Evolutionary conservation across 2,888 invertebrate genomes (phyloP).

Genomic region (Aquatica leii): DNA sequence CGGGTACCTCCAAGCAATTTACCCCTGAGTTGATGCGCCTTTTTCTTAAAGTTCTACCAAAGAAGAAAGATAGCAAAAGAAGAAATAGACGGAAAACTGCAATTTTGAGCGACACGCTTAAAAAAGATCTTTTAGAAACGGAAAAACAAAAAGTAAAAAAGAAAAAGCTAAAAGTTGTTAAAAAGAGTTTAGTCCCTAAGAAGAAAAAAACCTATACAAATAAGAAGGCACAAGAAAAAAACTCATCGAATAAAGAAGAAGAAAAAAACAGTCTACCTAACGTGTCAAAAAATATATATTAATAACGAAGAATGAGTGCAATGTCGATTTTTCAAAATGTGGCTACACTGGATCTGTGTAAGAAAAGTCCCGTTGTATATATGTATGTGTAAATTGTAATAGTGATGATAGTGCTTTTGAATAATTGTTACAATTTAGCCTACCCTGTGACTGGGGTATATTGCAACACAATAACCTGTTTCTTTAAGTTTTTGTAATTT

Average conservation of each 20-base stretch:
- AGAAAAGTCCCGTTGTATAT: constrained; percentile 32
- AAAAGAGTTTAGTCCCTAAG: constrained; percentile 1
- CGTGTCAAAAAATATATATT: constrained; percentile 5
- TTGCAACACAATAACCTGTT: too few species aligned
- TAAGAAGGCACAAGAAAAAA: constrained; percentile 1
- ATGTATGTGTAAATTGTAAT: constrained; percentile 21
- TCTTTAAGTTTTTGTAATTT: too few species aligned
- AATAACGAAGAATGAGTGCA: constrained; percentile 13
- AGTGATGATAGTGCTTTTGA: constrained; percentile 6
- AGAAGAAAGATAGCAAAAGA: constrained; percentile 39
- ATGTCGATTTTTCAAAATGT: constrained; percentile 28
- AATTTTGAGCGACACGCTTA: constrained; percentile 48
- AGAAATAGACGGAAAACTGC: constrained; percentile 45
- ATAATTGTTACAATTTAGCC: constrained; percentile 8
- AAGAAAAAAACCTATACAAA: background rate
- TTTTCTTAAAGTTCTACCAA: constrained; percentile 40
- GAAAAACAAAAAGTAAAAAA: constrained; percentile 7
- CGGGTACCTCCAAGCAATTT: constrained; percentile 3
- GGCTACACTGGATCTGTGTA: constrained; percentile 31
- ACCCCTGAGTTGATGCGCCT: too few species aligned
- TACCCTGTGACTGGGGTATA: constrained; percentile 6
- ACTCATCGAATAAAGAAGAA: constrained; percentile 8
- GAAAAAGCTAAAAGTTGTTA: constrained; percentile 1
- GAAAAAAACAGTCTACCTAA: constrained; percentile 6
- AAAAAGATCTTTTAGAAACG: constrained; percentile 36